Base-by-base conservation (phyloP, 2,797 vertebrate genomes). In the Xerus rutilus region DNA sequence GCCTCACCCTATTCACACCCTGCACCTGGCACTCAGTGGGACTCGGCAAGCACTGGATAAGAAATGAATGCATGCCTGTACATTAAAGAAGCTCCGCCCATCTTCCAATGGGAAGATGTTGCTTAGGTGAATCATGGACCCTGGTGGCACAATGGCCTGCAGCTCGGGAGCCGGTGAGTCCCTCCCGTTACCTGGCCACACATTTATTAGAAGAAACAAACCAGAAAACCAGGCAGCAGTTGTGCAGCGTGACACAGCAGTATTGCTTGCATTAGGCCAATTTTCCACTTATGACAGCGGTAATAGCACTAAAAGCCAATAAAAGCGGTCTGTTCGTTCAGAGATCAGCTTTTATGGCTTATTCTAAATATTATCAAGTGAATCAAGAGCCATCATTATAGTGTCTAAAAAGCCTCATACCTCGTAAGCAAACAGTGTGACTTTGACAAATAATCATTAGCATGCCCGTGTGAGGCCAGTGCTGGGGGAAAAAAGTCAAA, bases 251-350 rank as follows among this genome's bases (percentile, higher is more conserved):
- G 98, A 98, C 97, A 97, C 98, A 98, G 98, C 98, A 98, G 97
- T 98, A 97, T 98, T 98, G 98, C 98, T 98, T 98, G 97, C 98
- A 98, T 98, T 98, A 98, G 97, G 97, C 98, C 98, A 99, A 98
- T 98, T 98, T 99, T 98, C 98, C 98, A 98, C 98, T 98, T 98
- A 98, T 87, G 97, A 98, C 98, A 98, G 97, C 98, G 98, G 97
- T 98, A 98, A 98, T 98, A 98, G 98, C 98, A 98, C 98, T 99
- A 98, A 99, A 98, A 99, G 98, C 98, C 98, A 98, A 98, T 98
- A 98, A 98, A 98, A 98, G 98, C 57, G 62, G 97, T 98, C 98
- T 98, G 97, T 97, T 98, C 96, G 2, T 98, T 98, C 98, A 98
- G 98, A 98, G 98, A 98, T 98, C 94, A 96, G 98, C 98, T 98